Evolutionary conservation across 2,113 vertebrate genomes (phyloP).

Genomic region (Pterophyllum scalare): DNA sequence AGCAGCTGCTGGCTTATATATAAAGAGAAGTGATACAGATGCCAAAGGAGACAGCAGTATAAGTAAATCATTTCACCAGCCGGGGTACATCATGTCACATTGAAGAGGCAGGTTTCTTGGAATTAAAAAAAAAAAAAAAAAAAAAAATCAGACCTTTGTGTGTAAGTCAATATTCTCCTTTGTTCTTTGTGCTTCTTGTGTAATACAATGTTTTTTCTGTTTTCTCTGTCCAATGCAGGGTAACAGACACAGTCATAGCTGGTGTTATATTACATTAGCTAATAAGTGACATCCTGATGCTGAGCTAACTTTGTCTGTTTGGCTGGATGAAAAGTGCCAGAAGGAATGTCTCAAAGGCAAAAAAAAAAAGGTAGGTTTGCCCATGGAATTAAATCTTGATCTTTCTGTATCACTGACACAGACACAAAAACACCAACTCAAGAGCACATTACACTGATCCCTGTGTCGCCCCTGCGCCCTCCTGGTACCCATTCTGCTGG

Average conservation of each 20-base stretch:
- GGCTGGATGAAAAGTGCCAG: neutral
- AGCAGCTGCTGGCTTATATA: conserved; percentile 52
- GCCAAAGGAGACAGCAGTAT: conserved; percentile 43
- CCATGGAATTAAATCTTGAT: neutral
- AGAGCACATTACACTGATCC: conserved; percentile 38
- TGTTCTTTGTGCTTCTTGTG: conserved; percentile 11
- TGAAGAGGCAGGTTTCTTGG: conserved; percentile 54
- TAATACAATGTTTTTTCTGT: conserved; percentile 29
- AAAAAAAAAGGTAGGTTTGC: neutral
- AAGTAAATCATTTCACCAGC: conserved; percentile 52
- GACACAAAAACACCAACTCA: conserved; percentile 17
- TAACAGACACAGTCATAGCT: conserved; percentile 5
- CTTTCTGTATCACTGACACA: conserved; percentile 8
- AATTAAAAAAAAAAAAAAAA: neutral
- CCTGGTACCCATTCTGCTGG: conserved; percentile 44
- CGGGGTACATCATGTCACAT: conserved; percentile 41
- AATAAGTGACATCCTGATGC: conserved; percentile 58
- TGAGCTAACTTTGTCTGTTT: conserved; percentile 16
- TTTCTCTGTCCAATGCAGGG: conserved; percentile 10
- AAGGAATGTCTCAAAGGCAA: conserved; percentile 14
- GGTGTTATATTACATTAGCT: conserved; percentile 45
- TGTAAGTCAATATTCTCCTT: conserved; percentile 30
- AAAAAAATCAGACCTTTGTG: conserved; percentile 8
- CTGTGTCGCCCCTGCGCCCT: conserved; percentile 37
- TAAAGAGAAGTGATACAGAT: conserved; percentile 63